Evolutionary conservation across 2,888 invertebrate species (phyloP).

Genomic region (Mesopsocus fuscifrons): DNA sequence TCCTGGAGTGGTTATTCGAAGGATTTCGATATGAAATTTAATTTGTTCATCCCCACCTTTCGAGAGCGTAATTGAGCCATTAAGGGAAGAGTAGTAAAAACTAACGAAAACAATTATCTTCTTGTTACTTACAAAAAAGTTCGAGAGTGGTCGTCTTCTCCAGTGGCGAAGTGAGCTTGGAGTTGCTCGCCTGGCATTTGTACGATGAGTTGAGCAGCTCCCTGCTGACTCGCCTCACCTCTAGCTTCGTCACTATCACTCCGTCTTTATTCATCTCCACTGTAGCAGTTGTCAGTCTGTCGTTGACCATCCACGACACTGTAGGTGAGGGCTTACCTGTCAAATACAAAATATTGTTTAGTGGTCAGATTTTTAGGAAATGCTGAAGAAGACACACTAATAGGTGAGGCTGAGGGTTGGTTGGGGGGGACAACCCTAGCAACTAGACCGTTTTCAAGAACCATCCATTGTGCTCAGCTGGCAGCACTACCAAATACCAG

Average conservation of each 20-base stretch:
- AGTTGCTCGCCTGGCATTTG: conserved; percentile 74
- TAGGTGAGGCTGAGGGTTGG: no score
- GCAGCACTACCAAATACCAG: no score
- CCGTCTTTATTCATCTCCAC: conserved; percentile 49
- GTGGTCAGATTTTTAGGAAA: not conserved
- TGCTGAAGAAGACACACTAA: not conserved
- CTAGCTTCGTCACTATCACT: conserved; percentile 60
- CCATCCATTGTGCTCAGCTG: no score
- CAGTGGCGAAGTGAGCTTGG: conserved; percentile 64
- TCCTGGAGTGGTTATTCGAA: no score
- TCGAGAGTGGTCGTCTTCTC: conserved; percentile 68
- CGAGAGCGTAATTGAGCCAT: no score
- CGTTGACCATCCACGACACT: conserved; percentile 68
- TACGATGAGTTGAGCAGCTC: conserved; percentile 67
- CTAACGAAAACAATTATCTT: no score
- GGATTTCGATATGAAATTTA: no score
- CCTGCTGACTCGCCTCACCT: conserved; percentile 50
- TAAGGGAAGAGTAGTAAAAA: no score
- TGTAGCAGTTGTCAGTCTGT: conserved; percentile 47
- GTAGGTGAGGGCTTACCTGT: conserved; percentile 65
- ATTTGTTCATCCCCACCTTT: no score
- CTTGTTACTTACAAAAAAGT: conserved; percentile 56
- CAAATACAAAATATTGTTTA: conserved; percentile 15
- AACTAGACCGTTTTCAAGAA: no score
- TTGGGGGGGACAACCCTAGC: no score